These are phyloP conservation scores for Dicycla oo DNA, from an alignment of 2,888 invertebrate genomes.

Conservation along the genomic window DNA sequence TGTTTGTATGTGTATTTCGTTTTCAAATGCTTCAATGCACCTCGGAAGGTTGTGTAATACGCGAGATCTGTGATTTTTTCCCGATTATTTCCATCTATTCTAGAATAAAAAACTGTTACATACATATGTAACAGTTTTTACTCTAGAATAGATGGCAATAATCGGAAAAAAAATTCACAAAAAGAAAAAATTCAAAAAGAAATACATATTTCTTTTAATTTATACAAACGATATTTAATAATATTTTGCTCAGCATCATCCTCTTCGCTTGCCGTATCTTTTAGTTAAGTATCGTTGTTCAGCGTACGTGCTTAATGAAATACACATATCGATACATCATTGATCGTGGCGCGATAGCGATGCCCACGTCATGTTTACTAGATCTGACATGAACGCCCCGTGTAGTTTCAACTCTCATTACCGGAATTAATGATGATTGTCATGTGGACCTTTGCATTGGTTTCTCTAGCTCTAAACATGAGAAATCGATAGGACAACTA, in stretches of 20 bases:
- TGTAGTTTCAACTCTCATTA: slow-evolving; percentile 81
- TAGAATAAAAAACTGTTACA: no score
- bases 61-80: no score
- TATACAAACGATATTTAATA: no score
- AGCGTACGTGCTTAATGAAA: slow-evolving; percentile 75
- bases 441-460: slow-evolving; percentile 39
- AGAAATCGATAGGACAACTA: background rate
- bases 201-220: background rate
- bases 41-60: no score
- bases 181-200: no score
- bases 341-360: slow-evolving; percentile 83
- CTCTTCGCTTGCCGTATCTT: slow-evolving; percentile 59
- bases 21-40: no score
- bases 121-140: no score
- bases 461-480: slow-evolving; percentile 32
- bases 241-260: background rate
- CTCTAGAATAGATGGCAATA: no score
- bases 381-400: slow-evolving; percentile 80
- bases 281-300: slow-evolving; percentile 41
- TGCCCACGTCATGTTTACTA: slow-evolving; percentile 83
- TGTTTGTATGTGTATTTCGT: no score
- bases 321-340: slow-evolving; percentile 84
- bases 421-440: slow-evolving; percentile 78
- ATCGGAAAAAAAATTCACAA: no score
- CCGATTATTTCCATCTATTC: no score